Conservation (phyloP, 2,888 invertebrate genomes). For the Sphinx pinastri region DNA sequence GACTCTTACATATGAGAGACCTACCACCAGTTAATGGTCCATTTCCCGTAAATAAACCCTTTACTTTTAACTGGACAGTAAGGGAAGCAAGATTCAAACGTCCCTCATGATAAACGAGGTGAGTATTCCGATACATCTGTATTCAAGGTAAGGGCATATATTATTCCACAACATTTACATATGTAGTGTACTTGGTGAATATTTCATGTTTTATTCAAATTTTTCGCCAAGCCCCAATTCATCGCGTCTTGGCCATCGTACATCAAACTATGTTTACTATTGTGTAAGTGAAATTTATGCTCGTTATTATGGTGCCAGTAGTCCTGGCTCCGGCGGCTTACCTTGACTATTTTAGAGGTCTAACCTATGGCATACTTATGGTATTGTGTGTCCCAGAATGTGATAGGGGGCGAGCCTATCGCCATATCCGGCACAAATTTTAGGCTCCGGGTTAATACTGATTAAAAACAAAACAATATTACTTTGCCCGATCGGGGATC, state of each 20-base stretch:
- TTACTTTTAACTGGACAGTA: slow-evolving; percentile 1
- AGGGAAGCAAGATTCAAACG: slow-evolving; percentile 7
- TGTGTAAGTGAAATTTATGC: slow-evolving; percentile 13
- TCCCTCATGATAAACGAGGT: slow-evolving; percentile 18
- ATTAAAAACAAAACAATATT: too few relatives aligned
- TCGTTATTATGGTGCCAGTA: background rate
- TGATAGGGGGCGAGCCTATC: too few relatives aligned
- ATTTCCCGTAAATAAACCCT: background rate
- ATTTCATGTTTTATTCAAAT: slow-evolving; percentile 39
- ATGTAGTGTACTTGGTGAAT: slow-evolving; percentile 36
- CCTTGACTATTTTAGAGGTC: background rate
- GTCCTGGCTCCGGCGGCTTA: background rate
- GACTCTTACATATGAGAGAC: too few relatives aligned
- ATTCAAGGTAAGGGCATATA: slow-evolving; percentile 39
- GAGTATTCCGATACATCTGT: slow-evolving; percentile 12
- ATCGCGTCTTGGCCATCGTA: slow-evolving; percentile 23
- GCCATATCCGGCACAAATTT: too few relatives aligned
- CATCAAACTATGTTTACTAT: slow-evolving; percentile 20
- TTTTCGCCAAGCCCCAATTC: slow-evolving; percentile 31
- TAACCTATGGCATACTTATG: background rate
- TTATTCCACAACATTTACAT: slow-evolving; percentile 38
- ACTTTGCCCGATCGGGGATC: too few relatives aligned
- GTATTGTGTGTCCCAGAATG: background rate
- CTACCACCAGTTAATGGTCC: too few relatives aligned
- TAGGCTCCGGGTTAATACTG: too few relatives aligned